Base-by-base conservation (phyloP, 2,797 vertebrate genomes). In the Mustela erminea region DNA sequence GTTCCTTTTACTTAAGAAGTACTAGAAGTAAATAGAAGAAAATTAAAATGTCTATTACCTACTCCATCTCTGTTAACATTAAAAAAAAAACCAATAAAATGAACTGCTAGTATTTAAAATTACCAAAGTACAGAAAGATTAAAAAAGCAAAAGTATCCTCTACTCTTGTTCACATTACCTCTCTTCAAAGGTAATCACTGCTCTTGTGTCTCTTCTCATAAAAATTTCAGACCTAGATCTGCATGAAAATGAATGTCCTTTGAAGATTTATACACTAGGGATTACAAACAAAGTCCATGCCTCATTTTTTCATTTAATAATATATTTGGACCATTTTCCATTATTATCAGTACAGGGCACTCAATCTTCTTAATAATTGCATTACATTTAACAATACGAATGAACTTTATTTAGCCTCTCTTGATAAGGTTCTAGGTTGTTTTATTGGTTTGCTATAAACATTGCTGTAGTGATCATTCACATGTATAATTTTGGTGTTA, bases 41-140 rank as follows among this genome's bases (percentile, higher is more conserved):
- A 87, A 72, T 4, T 0, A 49, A 87, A 83, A 70, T 78, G 25
- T 7, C 23, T 93, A 18, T 68, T 68, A 70, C 21, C 41, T 93
- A 62, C 17, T 66, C 90, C 46, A 35, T 90, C 38, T 17, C 21
- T 87, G 13, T 60, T 93, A 66, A 87, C 10, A 32, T 68, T 78
- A 35, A 68, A 92, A 56, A 52, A 72, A 91, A 91, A 56, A 52
- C 72, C 87, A 91, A 66, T n/a, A 80, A 74, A 89, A 64, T 23
- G 62, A 66, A 56, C 32, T 52, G 32, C 25, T 54, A 54, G 60
- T 70, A 83, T 75, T 93, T 93, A 75, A 77, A 90, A 83, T 77
- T 78, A 18, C 43, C 60, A 90, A 93, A 38, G 21, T 64, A 43
- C 32, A 46, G 21, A 10, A 66, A 27, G 17, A 7, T 29, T 29